Conservation (phyloP, 2,113 vertebrate species). For the Zosterops pallidus region DNA sequence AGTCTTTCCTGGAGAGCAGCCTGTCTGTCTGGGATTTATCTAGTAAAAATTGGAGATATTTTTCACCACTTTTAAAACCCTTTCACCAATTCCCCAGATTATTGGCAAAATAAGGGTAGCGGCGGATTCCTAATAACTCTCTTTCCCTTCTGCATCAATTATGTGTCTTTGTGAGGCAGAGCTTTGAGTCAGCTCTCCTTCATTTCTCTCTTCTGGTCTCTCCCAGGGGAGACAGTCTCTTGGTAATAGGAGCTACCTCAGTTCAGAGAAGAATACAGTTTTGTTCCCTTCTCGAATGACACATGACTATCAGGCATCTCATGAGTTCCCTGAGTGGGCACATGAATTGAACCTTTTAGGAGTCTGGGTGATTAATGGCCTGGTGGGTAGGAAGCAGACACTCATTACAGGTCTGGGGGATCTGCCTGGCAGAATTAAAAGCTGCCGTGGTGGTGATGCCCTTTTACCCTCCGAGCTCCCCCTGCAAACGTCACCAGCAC, state of each 20-base stretch:
- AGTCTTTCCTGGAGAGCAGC: neutral
- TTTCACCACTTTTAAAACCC: neutral
- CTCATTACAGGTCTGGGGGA: neutral
- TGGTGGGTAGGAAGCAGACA: constrained; percentile 30
- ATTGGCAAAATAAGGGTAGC: neutral
- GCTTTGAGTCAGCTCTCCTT: constrained; percentile 44
- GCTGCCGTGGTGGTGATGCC: neutral
- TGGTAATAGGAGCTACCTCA: constrained; percentile 50
- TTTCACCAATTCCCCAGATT: neutral
- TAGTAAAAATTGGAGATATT: neutral
- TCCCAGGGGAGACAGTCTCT: constrained; percentile 36
- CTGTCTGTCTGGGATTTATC: neutral
- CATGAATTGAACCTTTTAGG: constrained; percentile 61
- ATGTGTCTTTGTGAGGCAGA: neutral
- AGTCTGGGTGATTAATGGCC: constrained; percentile 49
- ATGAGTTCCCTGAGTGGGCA: constrained; percentile 50
- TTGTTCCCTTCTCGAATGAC: constrained; percentile 53
- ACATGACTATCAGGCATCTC: constrained; percentile 59
- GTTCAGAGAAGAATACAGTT: constrained; percentile 43
- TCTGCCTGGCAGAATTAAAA: constrained; percentile 37
- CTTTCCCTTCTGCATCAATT: constrained; percentile 3
- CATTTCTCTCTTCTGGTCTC: neutral
- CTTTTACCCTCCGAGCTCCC: neutral
- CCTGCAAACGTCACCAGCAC: neutral
- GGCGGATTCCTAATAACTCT: neutral